Evolutionary conservation across 2,888 invertebrate species (phyloP).

Genomic region (Aelia acuminata): DNA sequence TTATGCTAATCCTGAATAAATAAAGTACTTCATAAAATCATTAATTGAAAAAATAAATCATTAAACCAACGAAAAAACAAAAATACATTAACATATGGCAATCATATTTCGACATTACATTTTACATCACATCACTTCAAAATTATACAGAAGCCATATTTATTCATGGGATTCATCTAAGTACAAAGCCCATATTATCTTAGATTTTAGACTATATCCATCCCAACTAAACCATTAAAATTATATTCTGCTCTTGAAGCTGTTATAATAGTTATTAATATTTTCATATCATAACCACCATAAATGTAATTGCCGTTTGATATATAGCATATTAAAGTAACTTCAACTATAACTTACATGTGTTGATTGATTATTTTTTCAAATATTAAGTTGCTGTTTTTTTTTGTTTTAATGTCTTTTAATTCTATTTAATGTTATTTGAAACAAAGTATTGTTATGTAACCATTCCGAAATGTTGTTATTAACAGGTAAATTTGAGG

Average conservation of each 20-base stretch:
- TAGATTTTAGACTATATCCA: background rate
- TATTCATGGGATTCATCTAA: background rate
- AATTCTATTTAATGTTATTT: background rate
- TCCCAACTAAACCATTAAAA: no score
- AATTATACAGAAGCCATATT: background rate
- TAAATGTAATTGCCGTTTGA: no score
- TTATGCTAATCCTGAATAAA: constrained; percentile 8
- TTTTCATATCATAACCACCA: no score
- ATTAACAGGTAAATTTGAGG: background rate
- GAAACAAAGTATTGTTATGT: background rate
- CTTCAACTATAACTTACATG: background rate
- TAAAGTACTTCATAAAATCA: constrained; percentile 6
- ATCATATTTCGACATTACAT: background rate
- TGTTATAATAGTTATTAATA: no score
- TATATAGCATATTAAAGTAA: background rate
- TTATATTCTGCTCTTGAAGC: no score
- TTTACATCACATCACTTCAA: background rate
- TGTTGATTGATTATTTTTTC: background rate
- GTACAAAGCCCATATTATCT: background rate
- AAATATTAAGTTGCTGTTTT: background rate
- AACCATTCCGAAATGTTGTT: background rate
- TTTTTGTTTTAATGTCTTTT: background rate
- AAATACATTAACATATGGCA: constrained; percentile 1
- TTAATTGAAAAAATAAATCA: background rate
- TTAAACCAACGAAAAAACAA: background rate